Evolutionary conservation across 64 coral and sea anemone genomes (phyloP).

Genomic region (Montipora capricornis): DNA sequence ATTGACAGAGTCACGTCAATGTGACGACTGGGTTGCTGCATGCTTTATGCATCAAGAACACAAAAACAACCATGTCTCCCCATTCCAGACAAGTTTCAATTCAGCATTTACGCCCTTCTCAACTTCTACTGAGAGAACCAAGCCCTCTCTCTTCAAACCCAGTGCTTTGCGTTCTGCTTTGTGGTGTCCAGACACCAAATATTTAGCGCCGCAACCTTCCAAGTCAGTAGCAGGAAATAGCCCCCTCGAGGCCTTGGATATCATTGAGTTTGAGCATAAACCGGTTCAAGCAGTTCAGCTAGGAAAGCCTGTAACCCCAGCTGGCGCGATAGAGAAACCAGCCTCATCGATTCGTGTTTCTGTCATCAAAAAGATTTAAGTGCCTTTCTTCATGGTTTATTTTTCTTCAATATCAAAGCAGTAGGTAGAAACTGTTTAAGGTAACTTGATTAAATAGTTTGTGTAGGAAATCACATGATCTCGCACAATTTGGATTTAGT

Average conservation of each 20-base stretch:
- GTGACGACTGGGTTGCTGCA: not conserved
- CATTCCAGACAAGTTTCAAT: not conserved
- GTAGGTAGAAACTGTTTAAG: no score
- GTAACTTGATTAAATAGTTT: no score
- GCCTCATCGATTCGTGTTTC: not conserved
- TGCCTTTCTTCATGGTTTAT: no score
- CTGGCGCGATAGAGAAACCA: not conserved
- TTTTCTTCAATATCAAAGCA: no score
- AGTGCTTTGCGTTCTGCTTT: not conserved
- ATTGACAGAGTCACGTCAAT: not conserved
- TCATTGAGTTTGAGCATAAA: not conserved
- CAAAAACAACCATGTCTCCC: not conserved
- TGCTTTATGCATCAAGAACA: not conserved
- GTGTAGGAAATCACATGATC: no score
- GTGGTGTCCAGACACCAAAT: not conserved
- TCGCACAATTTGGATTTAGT: no score
- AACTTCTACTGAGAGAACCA: not conserved
- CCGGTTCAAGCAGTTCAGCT: not conserved
- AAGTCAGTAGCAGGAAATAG: not conserved
- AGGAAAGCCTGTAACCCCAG: not conserved
- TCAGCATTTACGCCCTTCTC: constrained; percentile 17
- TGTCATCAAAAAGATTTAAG: not conserved
- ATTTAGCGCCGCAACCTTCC: not conserved
- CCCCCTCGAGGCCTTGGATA: not conserved
- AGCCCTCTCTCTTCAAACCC: not conserved